A percentile compares a stretch with the other conserved stretches of the same genome.
These are phyloP conservation scores for Hyla sarda DNA, from an alignment of 2,113 vertebrate genomes.

Conservation along the genomic window DNA sequence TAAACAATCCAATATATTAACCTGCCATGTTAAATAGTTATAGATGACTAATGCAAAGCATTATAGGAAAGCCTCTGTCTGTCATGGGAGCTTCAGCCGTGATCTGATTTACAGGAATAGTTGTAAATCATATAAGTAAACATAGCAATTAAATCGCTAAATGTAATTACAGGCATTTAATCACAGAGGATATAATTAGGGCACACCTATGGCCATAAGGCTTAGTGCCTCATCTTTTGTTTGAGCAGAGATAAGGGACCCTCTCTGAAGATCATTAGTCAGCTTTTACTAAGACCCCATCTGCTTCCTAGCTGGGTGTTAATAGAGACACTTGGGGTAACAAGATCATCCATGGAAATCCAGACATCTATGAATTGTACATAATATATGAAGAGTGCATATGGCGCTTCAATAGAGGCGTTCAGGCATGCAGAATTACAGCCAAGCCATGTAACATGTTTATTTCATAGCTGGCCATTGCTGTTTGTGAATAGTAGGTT, in stretches of 20 bases:
- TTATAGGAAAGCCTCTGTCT: not conserved
- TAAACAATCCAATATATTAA: not conserved
- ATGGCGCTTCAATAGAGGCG: not conserved
- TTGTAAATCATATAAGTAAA: not conserved
- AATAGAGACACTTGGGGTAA: slow-evolving; percentile 3
- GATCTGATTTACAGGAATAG: not conserved
- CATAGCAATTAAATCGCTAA: slow-evolving; percentile 30
- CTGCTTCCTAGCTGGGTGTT: slow-evolving; percentile 29
- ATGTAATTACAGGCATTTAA: slow-evolving; percentile 41
- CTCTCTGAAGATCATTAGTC: slow-evolving; percentile 35
- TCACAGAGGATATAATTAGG: slow-evolving; percentile 31
- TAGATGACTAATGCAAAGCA: not conserved
- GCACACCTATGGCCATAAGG: slow-evolving; percentile 28
- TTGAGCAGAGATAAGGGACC: slow-evolving; percentile 40
- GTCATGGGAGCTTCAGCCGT: not conserved
- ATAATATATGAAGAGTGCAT: not conserved
- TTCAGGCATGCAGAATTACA: not conserved
- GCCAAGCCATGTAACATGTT: not conserved
- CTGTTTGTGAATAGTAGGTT: not conserved
- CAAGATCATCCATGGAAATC: not conserved
- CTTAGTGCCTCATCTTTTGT: not conserved
- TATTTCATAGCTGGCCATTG: not conserved
- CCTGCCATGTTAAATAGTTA: not conserved
- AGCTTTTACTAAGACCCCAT: slow-evolving; percentile 12
- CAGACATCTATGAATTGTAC: not conserved